Percentiles rank a stretch among this genome's conserved stretches.
phyloP scores from a whole-genome alignment of 2,113 vertebrate species.

The Cochlearius cochlearius region DNA sequence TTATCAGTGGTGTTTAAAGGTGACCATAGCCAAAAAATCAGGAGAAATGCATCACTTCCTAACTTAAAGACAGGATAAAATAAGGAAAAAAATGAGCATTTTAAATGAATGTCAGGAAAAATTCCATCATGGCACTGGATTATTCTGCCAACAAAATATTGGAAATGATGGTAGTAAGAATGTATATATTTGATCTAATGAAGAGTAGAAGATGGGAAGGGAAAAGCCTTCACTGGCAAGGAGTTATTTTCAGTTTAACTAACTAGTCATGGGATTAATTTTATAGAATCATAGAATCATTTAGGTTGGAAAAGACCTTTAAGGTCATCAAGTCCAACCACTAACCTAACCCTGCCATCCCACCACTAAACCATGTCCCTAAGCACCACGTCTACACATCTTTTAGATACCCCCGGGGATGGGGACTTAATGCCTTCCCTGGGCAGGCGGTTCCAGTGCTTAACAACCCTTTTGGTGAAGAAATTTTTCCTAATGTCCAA shows the following conservation, averaged over 20 bases:
- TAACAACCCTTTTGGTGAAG: too few relatives aligned
- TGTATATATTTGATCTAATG: neutral
- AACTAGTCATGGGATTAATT: neutral
- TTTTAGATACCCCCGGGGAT: too few relatives aligned
- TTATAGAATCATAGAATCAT: neutral
- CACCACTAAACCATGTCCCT: too few relatives aligned
- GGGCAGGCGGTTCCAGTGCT: too few relatives aligned
- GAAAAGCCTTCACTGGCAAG: neutral
- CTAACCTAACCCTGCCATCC: too few relatives aligned
- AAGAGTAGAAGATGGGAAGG: neutral
- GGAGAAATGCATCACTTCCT: neutral
- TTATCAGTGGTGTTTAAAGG: neutral
- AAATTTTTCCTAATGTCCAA: too few relatives aligned
- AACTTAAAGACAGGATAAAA: neutral
- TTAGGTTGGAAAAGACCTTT: too few relatives aligned
- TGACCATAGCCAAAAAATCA: neutral
- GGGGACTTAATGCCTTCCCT: too few relatives aligned
- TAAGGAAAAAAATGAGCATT: neutral
- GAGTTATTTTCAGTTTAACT: neutral
- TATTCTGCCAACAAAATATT: neutral
- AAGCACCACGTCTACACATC: too few relatives aligned
- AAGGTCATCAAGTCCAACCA: too few relatives aligned
- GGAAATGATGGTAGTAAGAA: neutral
- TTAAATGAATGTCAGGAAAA: neutral
- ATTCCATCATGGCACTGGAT: neutral